Base-by-base conservation (phyloP, 2,797 vertebrate genomes). In the Girardinus metallicus region DNA sequence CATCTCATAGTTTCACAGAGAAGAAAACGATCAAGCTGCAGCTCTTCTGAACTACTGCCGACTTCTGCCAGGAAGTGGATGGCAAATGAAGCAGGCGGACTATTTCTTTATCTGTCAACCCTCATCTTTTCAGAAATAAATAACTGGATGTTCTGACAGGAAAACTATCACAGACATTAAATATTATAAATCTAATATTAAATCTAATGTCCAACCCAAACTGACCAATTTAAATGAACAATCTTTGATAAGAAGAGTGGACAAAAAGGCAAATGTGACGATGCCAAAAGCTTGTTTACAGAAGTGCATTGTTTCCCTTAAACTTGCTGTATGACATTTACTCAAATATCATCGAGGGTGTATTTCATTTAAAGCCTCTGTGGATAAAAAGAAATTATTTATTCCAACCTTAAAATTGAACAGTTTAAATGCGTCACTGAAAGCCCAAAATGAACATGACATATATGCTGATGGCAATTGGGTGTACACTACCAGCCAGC, bases 11-110 rank as follows among this genome's bases (percentile, higher is more conserved):
- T 29, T 57, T 57, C n/a, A 15, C 12, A 60, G 26, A 57, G 12
- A 15, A 3, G 29, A 13, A 71, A n/a, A 55, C 18, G 13, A 47
- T 80, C 73, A 55, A 46, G 64, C 68, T 53, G 62, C 51, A 83
- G 53, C 77, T 76, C 23, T 36, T 79, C 85, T 41, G 49, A 34
- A 74, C 74, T 57, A 29, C 16, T 51, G 16, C 36, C 0, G 36
- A 31, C 13, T 31, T 18, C 13, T 31, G 29, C 11, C 57, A 62
- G 29, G 29, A 62, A 62, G 2, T 15, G 62, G 34, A 66, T 39
- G 31, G 36, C 39, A 39, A 66, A 66, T 60, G 12, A 68, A 23
- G 9, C 9, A 68, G 9, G 18, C 21, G 6, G 34, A 39, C 34
- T 36, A 39, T 8, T 64, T 34, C 60, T 18, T 18, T 13, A 60